Base-by-base conservation (phyloP, 2,797 vertebrate genomes). In the Aplochiton taeniatus region DNA sequence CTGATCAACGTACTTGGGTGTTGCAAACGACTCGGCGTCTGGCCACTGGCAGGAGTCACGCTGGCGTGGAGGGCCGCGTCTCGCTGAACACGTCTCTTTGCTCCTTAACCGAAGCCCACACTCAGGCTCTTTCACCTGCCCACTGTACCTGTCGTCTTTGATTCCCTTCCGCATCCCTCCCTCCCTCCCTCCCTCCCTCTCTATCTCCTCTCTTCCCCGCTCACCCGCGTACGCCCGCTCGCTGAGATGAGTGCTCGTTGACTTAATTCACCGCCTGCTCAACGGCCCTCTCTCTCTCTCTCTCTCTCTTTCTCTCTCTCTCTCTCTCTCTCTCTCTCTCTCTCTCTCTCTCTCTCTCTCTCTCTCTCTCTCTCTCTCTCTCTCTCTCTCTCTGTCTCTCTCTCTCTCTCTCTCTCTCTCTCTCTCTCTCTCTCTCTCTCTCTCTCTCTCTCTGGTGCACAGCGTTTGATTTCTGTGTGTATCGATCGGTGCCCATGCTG, bases 1-100 rank as follows among this genome's bases (percentile, higher is more conserved):
- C 67, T 72, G 81, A 62, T 54, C 44, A 68, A 63, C 53, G 54
- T 72, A 70, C 55, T 55, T 58, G 59, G 73, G 73, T n/a, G 18
- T 64, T 55, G 20, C 20, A n/a, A 18, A 16, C 10, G 11, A 45
- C 16, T 19, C n/a, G n/a, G n/a, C n/a, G n/a, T n/a, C n/a, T n/a
- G n/a, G n/a, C n/a, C n/a, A n/a, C n/a, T n/a, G n/a, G n/a, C n/a
- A n/a, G n/a, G 31, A 31, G 31, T 6, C 31, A 31, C 31, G 31
- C 31, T 6, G 31, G 31, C 31, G 31, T 6, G 31, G 31, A 31
- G 52, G 42, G 16, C 8, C n/a, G 11, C 56, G n/a, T 44, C 4
- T 18, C 43, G 11, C 0, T 19, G 8, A 31, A 49, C 49, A 6
- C 18, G 49, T 31, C 31, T 45, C 45, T 50, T 11, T 41, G 31